Conservation (phyloP, 2,888 invertebrate genomes). For the Leptogaster cylindrica region DNA sequence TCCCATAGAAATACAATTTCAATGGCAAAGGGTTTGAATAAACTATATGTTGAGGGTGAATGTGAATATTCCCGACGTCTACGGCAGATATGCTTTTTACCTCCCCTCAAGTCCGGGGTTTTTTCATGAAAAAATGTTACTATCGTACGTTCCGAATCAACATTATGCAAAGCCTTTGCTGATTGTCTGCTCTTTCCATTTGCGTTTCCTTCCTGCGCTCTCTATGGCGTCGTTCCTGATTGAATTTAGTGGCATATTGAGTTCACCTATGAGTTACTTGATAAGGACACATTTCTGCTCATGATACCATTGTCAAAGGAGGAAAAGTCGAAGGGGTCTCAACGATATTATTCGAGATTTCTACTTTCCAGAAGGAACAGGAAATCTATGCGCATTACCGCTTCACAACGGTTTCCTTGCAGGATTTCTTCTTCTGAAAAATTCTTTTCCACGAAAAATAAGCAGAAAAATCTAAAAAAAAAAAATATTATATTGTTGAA, state of each 20-base stretch:
- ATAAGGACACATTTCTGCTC: constrained; percentile 28
- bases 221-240: constrained; percentile 23
- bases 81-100: too few species aligned
- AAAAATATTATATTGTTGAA: too few species aligned
- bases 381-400: constrained; percentile 36
- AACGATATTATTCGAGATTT: constrained; percentile 20
- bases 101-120: too few species aligned
- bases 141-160: too few species aligned
- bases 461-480: too few species aligned
- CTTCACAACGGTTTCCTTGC: constrained; percentile 23
- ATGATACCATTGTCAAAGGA: constrained; percentile 33
- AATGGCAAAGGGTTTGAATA: too few species aligned
- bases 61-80: too few species aligned
- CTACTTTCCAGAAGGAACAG: constrained; percentile 21
- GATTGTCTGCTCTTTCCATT: constrained; percentile 36
- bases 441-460: background rate
- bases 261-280: constrained; percentile 42
- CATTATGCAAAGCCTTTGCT: constrained; percentile 30
- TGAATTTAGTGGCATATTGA: constrained; percentile 43
- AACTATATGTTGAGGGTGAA: too few species aligned
- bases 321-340: constrained; percentile 17
- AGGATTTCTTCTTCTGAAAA: constrained; percentile 2
- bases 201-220: constrained; percentile 29
- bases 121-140: too few species aligned
- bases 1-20: too few species aligned